Conservation (phyloP, 2,113 vertebrate species). For the Seriola aureovittata region DNA sequence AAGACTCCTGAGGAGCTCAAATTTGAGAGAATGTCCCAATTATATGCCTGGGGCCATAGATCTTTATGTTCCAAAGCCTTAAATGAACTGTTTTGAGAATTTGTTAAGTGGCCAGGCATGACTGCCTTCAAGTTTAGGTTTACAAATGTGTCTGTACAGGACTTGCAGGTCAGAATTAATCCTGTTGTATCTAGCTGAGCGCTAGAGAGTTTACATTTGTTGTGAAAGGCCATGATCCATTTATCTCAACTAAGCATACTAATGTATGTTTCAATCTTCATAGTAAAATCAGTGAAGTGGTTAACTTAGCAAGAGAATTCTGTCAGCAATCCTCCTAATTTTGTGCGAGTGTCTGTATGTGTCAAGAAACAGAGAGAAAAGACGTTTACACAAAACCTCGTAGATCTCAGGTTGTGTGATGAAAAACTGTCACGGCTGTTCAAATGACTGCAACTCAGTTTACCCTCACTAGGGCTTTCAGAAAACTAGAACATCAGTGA, state of each 20-base stretch:
- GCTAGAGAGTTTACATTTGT: slow-evolving; percentile 30
- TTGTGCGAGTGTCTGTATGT: background rate
- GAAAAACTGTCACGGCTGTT: background rate
- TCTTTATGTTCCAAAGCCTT: slow-evolving; percentile 31
- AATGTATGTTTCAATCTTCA: slow-evolving; percentile 1
- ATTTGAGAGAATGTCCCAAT: slow-evolving; percentile 19
- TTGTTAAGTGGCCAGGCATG: slow-evolving; percentile 37
- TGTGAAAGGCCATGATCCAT: slow-evolving; percentile 28
- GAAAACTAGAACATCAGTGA: slow-evolving; percentile 11
- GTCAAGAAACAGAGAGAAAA: background rate
- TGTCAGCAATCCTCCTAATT: background rate
- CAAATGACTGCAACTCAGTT: background rate
- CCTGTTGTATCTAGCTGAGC: slow-evolving; percentile 9
- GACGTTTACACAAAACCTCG: background rate
- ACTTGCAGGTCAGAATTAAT: slow-evolving; percentile 37
- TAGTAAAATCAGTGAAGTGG: background rate
- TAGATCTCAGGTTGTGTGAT: background rate
- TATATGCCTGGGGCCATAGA: background rate
- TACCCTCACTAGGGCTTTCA: background rate
- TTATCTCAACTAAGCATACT: slow-evolving; percentile 16
- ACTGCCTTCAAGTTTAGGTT: slow-evolving; percentile 39
- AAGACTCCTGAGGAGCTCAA: slow-evolving; percentile 8
- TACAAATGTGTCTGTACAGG: slow-evolving; percentile 11
- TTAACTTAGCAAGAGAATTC: background rate
- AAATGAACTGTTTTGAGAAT: slow-evolving; percentile 32